phyloP scores from a whole-genome alignment of 2,797 vertebrate genomes.

The Threskiornis aethiopicus region DNA sequence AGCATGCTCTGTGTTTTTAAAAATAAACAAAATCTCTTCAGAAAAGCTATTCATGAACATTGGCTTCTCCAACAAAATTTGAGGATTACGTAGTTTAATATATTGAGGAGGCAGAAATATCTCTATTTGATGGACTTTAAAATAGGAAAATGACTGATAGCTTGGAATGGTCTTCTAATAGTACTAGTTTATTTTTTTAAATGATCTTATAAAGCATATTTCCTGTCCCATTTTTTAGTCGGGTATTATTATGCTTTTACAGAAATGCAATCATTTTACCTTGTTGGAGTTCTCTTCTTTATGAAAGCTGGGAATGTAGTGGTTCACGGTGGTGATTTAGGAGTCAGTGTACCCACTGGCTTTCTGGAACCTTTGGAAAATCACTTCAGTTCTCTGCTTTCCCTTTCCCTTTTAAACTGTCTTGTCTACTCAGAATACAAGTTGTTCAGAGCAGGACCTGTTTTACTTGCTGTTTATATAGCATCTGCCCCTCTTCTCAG shows the following conservation, averaged over 20 bases:
- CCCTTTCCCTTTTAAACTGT: background rate
- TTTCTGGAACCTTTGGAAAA: constrained; percentile 14
- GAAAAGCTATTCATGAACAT: background rate
- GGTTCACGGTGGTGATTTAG: background rate
- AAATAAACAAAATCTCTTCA: constrained; percentile 46
- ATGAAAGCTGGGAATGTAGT: background rate
- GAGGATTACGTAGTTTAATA: background rate
- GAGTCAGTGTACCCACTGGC: background rate
- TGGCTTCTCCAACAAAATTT: background rate
- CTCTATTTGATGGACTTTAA: background rate
- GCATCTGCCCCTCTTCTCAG: background rate
- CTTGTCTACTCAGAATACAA: background rate
- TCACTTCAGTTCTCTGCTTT: background rate
- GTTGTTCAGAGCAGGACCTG: background rate
- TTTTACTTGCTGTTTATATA: background rate
- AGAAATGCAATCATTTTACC: background rate
- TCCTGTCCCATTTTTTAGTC: background rate
- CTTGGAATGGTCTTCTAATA: background rate
- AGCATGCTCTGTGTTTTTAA: background rate
- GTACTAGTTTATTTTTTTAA: background rate
- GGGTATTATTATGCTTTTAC: background rate
- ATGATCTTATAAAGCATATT: background rate
- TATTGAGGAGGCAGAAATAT: background rate
- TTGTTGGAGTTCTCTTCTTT: background rate
- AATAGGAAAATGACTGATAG: background rate